Percentiles rank a stretch among this genome's conserved stretches.
phyloP scores from a whole-genome alignment of 2,888 invertebrate species.

The Pycnomerus fuliginosus region DNA sequence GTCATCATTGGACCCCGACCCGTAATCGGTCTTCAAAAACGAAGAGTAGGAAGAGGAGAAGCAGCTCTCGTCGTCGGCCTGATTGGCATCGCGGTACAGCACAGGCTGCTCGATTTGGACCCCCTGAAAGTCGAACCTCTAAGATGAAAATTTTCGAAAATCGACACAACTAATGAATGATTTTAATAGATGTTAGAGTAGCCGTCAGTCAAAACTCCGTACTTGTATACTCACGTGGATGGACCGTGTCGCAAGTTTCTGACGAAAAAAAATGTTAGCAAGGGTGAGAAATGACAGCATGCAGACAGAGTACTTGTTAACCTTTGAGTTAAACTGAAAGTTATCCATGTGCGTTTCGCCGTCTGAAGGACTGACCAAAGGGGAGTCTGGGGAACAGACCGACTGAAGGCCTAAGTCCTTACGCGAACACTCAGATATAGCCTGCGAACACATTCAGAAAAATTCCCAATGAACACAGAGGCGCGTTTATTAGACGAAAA shows the following conservation, averaged over 20 bases:
- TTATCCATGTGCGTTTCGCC: conserved; percentile 45
- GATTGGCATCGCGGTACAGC: conserved; percentile 43
- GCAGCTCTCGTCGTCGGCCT: conserved; percentile 59
- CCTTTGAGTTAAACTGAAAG: conserved; percentile 42
- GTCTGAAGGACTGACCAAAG: conserved; percentile 50
- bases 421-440: conserved; percentile 61
- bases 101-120: too few species aligned
- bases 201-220: too few species aligned
- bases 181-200: too few species aligned
- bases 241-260: too few species aligned
- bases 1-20: conserved; percentile 51
- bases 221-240: conserved; percentile 20
- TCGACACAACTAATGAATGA: too few species aligned
- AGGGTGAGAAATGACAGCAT: too few species aligned
- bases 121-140: too few species aligned
- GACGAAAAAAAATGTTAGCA: too few species aligned
- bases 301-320: too few species aligned
- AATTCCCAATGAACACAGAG: too few species aligned
- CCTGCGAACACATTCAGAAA: conserved; percentile 49
- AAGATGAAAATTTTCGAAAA: too few species aligned
- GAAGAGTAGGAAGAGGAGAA: conserved; percentile 72
- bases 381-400: conserved; percentile 53
- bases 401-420: conserved; percentile 56
- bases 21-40: conserved; percentile 65
- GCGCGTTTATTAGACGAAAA: too few species aligned